phyloP scores from a whole-genome alignment of 1,140 invertebrate genomes.

The Drosophila cardini region DNA sequence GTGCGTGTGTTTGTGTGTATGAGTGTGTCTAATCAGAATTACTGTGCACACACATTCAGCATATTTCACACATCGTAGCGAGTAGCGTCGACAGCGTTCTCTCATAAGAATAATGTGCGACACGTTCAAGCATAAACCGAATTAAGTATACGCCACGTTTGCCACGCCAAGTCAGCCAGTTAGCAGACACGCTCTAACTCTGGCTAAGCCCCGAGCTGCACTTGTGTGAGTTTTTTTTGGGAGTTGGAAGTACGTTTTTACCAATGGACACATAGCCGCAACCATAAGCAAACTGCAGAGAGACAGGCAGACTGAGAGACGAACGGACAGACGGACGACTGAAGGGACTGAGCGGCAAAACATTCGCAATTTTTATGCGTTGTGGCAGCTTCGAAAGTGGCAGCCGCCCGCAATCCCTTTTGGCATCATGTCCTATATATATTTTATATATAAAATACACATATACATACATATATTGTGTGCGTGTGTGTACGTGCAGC shows the following conservation, averaged over 20 bases:
- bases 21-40: slow-evolving; percentile 69
- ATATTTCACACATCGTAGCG: slow-evolving; percentile 78
- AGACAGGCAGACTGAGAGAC: slow-evolving; percentile 33
- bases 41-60: slow-evolving; percentile 72
- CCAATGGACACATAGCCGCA: slow-evolving; percentile 39
- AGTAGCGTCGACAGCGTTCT: slow-evolving; percentile 22
- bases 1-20: not conserved
- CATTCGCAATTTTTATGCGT: slow-evolving; percentile 51
- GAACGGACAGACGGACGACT: slow-evolving; percentile 5
- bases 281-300: slow-evolving; percentile 57
- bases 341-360: slow-evolving; percentile 32
- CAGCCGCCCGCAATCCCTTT: slow-evolving; percentile 40
- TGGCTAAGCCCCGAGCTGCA: slow-evolving; percentile 6
- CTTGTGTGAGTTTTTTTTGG: not conserved
- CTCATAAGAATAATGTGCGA: slow-evolving; percentile 79
- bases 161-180: slow-evolving; percentile 58
- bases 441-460: slow-evolving; percentile 42
- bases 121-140: slow-evolving; percentile 81
- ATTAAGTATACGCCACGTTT: slow-evolving; percentile 82
- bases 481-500: slow-evolving; percentile 18
- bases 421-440: slow-evolving; percentile 66
- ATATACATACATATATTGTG: not conserved
- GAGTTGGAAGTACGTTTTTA: slow-evolving; percentile 2
- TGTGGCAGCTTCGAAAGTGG: slow-evolving; percentile 48
- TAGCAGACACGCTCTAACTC: slow-evolving; percentile 30